Evolutionary conservation across 2,888 invertebrate genomes (phyloP).

Genomic region (Agrochola lota): DNA sequence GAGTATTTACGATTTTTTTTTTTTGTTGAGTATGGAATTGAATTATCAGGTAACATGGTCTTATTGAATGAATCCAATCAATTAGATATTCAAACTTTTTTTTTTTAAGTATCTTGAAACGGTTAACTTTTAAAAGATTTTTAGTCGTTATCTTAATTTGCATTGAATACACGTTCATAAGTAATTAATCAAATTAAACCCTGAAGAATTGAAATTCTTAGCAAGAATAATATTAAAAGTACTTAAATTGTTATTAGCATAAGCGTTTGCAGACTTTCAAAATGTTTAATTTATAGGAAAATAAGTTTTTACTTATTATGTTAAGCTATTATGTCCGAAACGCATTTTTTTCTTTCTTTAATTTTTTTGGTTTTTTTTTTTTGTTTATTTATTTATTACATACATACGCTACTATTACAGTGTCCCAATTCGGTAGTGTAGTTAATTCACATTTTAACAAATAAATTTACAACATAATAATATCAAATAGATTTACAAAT

Average conservation of each 20-base stretch:
- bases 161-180: background rate
- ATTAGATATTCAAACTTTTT: background rate
- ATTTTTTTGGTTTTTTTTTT: too few relatives aligned
- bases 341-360: too few relatives aligned
- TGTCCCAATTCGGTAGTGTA: too few relatives aligned
- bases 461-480: too few relatives aligned
- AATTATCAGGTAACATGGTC: background rate
- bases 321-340: background rate
- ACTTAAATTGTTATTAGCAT: conserved; percentile 14
- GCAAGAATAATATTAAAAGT: background rate
- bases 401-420: too few relatives aligned
- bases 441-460: too few relatives aligned
- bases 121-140: background rate
- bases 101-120: background rate
- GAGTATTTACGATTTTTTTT: background rate
- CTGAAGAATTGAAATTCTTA: background rate
- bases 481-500: too few relatives aligned
- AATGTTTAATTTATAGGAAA: conserved; percentile 17
- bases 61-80: background rate
- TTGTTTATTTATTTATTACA: too few relatives aligned
- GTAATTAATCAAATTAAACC: background rate
- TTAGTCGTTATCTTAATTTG: background rate
- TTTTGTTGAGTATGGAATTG: background rate
- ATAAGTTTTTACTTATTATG: background rate
- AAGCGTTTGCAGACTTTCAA: background rate